These are phyloP conservation scores for Callinectes sapidus DNA, from an alignment of 2,888 invertebrate genomes.

Conservation along the genomic window DNA sequence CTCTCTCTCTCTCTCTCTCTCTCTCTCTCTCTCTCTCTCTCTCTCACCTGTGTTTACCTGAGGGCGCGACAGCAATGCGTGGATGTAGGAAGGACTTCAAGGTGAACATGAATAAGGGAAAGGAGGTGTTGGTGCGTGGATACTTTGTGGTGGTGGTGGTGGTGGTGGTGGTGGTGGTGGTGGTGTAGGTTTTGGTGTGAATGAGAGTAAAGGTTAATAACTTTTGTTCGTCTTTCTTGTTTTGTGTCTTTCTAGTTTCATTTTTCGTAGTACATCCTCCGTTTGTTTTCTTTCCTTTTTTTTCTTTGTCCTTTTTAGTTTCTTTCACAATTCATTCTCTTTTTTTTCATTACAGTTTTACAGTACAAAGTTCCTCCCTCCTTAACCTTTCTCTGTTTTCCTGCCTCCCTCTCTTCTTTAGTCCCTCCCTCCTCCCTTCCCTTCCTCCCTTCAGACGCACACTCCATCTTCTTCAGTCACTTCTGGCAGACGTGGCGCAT, in stretches of 20 bases:
- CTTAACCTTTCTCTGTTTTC: neutral
- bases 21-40: neutral
- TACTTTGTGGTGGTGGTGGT: neutral
- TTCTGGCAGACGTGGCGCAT: neutral
- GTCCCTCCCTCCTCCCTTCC: neutral
- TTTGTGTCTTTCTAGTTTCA: too few relatives aligned
- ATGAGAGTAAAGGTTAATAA: neutral
- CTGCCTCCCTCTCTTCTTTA: neutral
- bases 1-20: neutral
- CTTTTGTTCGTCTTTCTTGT: neutral
- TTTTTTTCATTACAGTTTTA: too few relatives aligned
- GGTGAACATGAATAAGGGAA: neutral
- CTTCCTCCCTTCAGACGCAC: neutral
- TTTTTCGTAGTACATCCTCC: neutral
- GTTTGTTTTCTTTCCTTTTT: neutral
- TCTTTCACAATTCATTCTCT: neutral
- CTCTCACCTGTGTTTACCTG: neutral
- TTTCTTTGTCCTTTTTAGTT: neutral
- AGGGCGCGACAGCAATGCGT: neutral
- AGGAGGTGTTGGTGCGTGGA: neutral
- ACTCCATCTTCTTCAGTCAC: neutral
- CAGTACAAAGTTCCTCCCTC: neutral
- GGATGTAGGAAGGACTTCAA: neutral
- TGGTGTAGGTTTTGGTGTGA: neutral
- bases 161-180: neutral